These are phyloP conservation scores for Apostichopus leukothele DNA, from an alignment of 53 echinoderm and acorn worm species.

Conservation along the genomic window DNA sequence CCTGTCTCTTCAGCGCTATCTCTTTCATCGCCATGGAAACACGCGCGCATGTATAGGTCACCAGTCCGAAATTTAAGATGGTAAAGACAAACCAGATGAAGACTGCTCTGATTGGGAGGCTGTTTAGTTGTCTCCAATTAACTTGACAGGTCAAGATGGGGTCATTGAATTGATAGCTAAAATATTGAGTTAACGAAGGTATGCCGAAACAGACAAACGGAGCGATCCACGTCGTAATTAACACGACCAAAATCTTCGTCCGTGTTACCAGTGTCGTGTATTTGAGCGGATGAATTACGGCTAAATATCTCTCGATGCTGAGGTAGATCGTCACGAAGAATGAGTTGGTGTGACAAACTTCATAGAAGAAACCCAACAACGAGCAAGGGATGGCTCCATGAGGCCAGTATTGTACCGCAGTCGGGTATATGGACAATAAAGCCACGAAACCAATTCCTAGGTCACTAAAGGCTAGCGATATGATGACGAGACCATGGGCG, in stretches of 20 bases:
- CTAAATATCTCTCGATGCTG: conserved; percentile 41
- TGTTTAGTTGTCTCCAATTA: conserved; percentile 30
- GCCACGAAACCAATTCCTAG: conserved; percentile 20
- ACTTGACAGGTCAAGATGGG: conserved; percentile 14
- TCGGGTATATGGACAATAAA: conserved; percentile 29
- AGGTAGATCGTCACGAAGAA: conserved; percentile 33
- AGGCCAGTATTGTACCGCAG: conserved; percentile 12
- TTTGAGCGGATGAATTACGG: conserved; percentile 23
- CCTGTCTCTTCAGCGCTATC: conserved; percentile 7
- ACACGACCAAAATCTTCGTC: neutral
- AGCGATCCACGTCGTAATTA: conserved; percentile 6
- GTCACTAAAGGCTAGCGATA: conserved; percentile 35
- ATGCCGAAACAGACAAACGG: conserved; percentile 1
- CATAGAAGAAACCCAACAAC: conserved; percentile 16
- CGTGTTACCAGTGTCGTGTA: conserved; percentile 9
- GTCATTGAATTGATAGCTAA: conserved; percentile 4
- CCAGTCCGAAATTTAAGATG: conserved; percentile 9
- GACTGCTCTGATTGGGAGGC: conserved; percentile 4
- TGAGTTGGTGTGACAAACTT: conserved; percentile 40
- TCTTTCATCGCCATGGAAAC: conserved; percentile 36
- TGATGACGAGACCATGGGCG: conserved; percentile 32
- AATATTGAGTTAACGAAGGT: neutral
- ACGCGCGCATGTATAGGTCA: conserved; percentile 33
- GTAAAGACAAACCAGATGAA: conserved; percentile 28
- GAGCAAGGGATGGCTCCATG: neutral